Conservation (phyloP, 2,797 vertebrate species). For the Phataginus tetradactyla region DNA sequence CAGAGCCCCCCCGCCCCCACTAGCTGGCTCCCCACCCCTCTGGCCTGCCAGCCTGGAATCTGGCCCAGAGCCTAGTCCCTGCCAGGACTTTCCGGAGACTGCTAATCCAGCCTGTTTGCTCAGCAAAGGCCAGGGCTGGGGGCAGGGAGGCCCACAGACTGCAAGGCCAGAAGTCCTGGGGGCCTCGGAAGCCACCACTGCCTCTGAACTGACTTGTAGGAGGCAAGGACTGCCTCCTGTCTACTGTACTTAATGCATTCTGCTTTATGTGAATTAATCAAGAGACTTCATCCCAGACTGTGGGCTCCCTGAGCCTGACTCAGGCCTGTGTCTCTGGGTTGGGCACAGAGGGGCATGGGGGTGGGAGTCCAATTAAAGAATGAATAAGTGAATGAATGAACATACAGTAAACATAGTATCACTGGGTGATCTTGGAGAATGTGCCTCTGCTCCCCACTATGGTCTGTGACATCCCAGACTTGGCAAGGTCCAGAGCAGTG, state of each 20-base stretch:
- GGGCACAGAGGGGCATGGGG: background rate
- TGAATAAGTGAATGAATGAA: background rate
- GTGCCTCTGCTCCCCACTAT: background rate
- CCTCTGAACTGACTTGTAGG: background rate
- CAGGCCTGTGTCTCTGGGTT: background rate
- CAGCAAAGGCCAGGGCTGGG: background rate
- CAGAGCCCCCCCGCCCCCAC: background rate
- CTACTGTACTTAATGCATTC: background rate
- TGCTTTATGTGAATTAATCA: background rate
- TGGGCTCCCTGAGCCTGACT: background rate
- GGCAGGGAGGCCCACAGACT: background rate
- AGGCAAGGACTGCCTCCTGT: background rate
- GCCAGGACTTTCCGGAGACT: constrained; percentile 43
- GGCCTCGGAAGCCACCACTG: background rate
- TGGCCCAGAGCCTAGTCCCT: constrained; percentile 20
- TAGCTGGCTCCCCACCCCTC: background rate
- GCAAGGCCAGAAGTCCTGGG: background rate
- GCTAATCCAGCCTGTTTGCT: constrained; percentile 59
- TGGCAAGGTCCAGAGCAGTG: background rate
- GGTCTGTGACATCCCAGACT: background rate
- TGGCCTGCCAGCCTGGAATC: constrained; percentile 57
- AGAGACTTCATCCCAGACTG: background rate
- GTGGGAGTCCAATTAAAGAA: background rate
- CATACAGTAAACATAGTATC: background rate
- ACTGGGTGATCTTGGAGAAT: background rate